Evolutionary conservation across 2,888 invertebrate species (phyloP), one percentile per base, ranked within the genome.

Genomic region (Malacosoma neustria): DNA sequence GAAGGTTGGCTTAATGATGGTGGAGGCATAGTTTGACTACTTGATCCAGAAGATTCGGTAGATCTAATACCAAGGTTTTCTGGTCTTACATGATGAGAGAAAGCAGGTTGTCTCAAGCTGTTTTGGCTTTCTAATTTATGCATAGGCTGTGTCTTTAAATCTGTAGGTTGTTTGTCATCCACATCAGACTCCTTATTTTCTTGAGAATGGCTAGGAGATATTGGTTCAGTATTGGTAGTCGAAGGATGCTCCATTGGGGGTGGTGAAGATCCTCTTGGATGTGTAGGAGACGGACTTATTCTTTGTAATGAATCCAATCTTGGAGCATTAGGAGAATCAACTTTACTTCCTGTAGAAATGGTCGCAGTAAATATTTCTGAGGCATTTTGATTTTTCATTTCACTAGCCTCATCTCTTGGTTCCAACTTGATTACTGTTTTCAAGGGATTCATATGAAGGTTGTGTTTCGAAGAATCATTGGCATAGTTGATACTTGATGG

Each of bases 1-100:
- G 89, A 87, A 13, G 89, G 82, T 57, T 89, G 89, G 30, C 80
- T 86, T 4, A 87, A 75, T 29, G 79, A 54, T 30, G 80, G 81
- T 36, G 84, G 81, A 22, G 76, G 79, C 77, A 82, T 76, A 45
- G 54, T 74, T 46, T 75, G 82, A n/a, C 51, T 73, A 40, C 75
- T 75, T 41, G 58, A 72, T 38, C 50, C 61, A 36, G 71, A 58
- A 42, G 70, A 60, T 56, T 72, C 82, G 42, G 70, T 72, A 39
- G 77, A 59, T 64, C 81, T 66, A 37, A 65, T 65, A 34, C 70
- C 85, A 49, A 72, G 69, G 57, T 73, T 81, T 48, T 87, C 86
- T 33, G 80, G 75, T 42, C 86, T 58, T 11, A 77, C 55, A 40
- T 74, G 71, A 46, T 76, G 66, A 39, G 80, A 67, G 51, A 74